Conservation (phyloP, 1,140 invertebrate species). For the Trachymyrmex septentrionalis region DNA sequence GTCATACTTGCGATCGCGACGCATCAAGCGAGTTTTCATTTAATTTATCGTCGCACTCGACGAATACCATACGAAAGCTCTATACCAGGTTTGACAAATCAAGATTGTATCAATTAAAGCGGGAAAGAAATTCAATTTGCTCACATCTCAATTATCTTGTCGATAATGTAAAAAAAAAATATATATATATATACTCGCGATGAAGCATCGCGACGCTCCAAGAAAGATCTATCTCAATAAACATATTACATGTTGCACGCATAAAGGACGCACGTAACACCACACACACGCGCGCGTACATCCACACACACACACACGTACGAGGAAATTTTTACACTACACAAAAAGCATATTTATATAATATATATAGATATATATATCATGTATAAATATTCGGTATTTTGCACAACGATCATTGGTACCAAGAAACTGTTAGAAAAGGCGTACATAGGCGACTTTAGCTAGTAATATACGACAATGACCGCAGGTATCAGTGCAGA, state of each 20-base stretch:
- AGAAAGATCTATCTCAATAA: constrained; percentile 58
- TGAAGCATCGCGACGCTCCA: constrained; percentile 38
- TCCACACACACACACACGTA: constrained; percentile 68
- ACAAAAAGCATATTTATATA: constrained; percentile 81
- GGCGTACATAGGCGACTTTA: constrained; percentile 82
- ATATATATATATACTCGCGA: neutral
- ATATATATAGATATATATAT: constrained; percentile 70
- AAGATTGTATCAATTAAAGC: neutral
- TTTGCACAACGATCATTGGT: constrained; percentile 77
- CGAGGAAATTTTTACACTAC: constrained; percentile 80
- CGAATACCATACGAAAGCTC: neutral
- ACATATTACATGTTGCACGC: constrained; percentile 60
- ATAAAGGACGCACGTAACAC: constrained; percentile 34
- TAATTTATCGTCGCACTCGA: neutral
- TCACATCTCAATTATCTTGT: neutral
- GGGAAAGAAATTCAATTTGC: neutral
- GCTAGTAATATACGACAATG: constrained; percentile 83
- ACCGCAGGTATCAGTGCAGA: constrained; percentile 79
- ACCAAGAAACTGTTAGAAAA: constrained; percentile 74
- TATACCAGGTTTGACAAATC: neutral
- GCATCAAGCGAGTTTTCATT: constrained; percentile 20
- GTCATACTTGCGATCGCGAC: constrained; percentile 68
- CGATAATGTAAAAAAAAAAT: neutral
- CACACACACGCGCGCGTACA: constrained; percentile 45
- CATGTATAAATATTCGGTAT: constrained; percentile 68